phyloP scores from a whole-genome alignment of 2,888 invertebrate species.

The Pantelozetes paolii region DNA sequence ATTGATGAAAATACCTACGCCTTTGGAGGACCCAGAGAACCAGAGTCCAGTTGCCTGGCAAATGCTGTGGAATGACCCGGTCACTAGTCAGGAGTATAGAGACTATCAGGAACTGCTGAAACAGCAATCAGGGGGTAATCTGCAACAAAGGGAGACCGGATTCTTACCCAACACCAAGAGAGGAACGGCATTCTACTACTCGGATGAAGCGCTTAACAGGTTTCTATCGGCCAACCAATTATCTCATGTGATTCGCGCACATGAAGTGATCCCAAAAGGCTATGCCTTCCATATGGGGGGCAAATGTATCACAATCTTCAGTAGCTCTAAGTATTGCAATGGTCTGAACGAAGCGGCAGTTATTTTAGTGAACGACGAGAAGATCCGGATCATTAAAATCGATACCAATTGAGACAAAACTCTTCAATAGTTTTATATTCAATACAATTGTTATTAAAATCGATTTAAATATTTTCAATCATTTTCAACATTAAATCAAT shows the following conservation, averaged over 20 bases:
- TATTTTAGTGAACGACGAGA: slow-evolving; percentile 63
- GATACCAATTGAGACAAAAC: slow-evolving; percentile 51
- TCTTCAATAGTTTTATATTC: too few species aligned
- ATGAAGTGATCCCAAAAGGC: slow-evolving; percentile 67
- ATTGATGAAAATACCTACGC: slow-evolving; percentile 62
- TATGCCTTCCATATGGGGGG: slow-evolving; percentile 65
- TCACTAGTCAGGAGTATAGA: slow-evolving; percentile 30
- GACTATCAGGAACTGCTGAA: background rate
- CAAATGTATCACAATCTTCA: slow-evolving; percentile 67
- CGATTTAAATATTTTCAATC: too few species aligned
- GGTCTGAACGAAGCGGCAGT: slow-evolving; percentile 69
- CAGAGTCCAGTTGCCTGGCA: slow-evolving; percentile 71
- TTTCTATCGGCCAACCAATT: slow-evolving; percentile 65
- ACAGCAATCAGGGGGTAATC: background rate
- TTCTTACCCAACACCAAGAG: slow-evolving; percentile 65
- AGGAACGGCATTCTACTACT: slow-evolving; percentile 70
- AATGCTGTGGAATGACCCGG: slow-evolving; percentile 68
- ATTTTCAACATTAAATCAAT: too few species aligned
- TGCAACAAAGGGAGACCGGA: slow-evolving; percentile 53
- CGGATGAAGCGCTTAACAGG: slow-evolving; percentile 62
- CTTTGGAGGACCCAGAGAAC: slow-evolving; percentile 62
- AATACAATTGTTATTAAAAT: too few species aligned
- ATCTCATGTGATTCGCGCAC: slow-evolving; percentile 68
- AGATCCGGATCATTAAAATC: slow-evolving; percentile 63
- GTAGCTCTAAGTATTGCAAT: slow-evolving; percentile 69